phyloP scores from a whole-genome alignment of 2,888 invertebrate genomes.

The Temnothorax unifasciatus region DNA sequence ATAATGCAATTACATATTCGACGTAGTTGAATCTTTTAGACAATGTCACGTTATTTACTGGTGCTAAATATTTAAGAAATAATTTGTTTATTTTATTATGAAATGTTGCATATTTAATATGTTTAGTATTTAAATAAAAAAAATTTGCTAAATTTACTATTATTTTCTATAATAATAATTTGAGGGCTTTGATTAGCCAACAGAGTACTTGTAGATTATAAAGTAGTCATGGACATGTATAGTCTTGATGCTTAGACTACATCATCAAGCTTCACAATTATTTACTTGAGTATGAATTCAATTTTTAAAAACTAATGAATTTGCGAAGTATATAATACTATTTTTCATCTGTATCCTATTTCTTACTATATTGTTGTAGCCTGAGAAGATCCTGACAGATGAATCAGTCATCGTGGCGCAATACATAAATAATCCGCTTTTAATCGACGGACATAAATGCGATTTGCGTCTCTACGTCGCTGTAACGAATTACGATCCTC shows the following conservation, averaged over 20 bases:
- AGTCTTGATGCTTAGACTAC: background rate
- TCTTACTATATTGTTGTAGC: constrained; percentile 87
- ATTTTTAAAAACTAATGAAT: background rate
- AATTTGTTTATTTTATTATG: too few species aligned
- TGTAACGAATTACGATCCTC: constrained; percentile 97
- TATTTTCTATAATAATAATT: too few species aligned
- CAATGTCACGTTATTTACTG: too few species aligned
- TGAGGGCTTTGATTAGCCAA: too few species aligned
- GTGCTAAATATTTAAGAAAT: too few species aligned
- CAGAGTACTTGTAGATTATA: too few species aligned
- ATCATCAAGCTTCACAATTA: background rate
- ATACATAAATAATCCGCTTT: constrained; percentile 94
- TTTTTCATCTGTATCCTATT: background rate
- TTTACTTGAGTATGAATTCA: background rate
- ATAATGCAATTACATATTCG: too few species aligned
- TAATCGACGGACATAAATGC: constrained; percentile 98
- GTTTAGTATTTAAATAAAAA: too few species aligned
- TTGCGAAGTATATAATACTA: background rate
- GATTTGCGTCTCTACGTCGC: constrained; percentile 98
- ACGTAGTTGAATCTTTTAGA: too few species aligned
- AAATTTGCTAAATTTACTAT: too few species aligned
- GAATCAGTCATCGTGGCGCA: constrained; percentile 96
- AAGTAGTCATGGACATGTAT: background rate
- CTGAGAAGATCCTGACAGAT: constrained; percentile 96
- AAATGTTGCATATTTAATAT: too few species aligned